phyloP scores from a whole-genome alignment of 2,797 vertebrate genomes.

The Enoplosus armatus region DNA sequence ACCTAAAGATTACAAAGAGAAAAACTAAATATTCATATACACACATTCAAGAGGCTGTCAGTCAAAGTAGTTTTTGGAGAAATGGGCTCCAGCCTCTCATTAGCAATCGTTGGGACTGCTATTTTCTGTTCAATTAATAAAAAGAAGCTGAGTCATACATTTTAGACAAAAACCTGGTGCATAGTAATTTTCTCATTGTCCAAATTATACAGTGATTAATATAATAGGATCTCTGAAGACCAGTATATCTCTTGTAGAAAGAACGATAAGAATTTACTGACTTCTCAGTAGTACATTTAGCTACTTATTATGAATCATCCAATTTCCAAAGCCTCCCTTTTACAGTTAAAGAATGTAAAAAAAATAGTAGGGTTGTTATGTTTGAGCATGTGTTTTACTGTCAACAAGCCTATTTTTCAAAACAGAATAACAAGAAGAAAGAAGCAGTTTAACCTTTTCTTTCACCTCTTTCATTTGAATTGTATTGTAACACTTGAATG shows the following conservation, averaged over 20 bases:
- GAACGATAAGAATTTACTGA: not conserved
- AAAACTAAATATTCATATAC: slow-evolving; percentile 1
- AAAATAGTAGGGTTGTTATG: too few species aligned
- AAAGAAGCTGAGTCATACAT: not conserved
- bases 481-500: not conserved
- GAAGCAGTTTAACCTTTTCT: not conserved
- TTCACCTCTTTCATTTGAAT: not conserved
- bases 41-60: not conserved
- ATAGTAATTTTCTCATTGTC: not conserved
- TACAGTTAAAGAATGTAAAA: not conserved
- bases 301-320: not conserved
- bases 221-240: not conserved
- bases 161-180: not conserved
- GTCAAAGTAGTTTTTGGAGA: not conserved
- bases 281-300: not conserved
- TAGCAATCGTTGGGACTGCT: not conserved
- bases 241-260: not conserved
- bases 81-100: not conserved
- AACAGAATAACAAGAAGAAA: not conserved
- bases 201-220: not conserved
- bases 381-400: not conserved
- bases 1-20: not conserved
- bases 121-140: not conserved
- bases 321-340: not conserved
- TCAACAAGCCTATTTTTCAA: not conserved